Percentiles rank a stretch among this genome's conserved stretches.
These are phyloP conservation scores for Melozone crissalis DNA, from an alignment of 2,113 vertebrate species.

Conservation along the genomic window DNA sequence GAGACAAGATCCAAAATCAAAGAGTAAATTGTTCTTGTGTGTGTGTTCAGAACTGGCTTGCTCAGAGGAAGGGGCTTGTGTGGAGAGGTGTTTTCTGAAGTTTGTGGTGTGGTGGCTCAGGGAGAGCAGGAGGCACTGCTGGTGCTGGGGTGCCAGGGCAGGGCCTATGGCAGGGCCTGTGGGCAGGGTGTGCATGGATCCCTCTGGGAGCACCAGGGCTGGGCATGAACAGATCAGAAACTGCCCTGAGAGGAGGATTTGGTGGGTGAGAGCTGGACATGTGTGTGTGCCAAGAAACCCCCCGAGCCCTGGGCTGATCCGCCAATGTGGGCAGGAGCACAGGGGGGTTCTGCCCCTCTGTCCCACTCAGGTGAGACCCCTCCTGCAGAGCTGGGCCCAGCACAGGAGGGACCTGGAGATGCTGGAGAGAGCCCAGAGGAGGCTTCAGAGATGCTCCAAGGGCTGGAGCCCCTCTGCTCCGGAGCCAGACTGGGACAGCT, in stretches of 20 bases:
- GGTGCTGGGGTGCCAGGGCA: neutral
- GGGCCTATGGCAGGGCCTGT: neutral
- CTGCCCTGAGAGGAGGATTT: neutral
- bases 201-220: neutral
- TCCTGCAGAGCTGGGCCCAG: neutral
- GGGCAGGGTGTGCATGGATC: neutral
- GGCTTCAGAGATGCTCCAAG: fast-evolving
- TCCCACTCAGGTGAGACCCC: neutral
- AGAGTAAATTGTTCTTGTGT: neutral
- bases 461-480: neutral
- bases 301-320: neutral
- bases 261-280: neutral
- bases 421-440: neutral
- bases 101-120: neutral
- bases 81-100: neutral
- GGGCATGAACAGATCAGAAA: neutral
- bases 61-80: neutral
- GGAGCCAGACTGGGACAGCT: neutral
- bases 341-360: neutral
- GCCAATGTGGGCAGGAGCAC: fast-evolving
- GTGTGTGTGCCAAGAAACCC: neutral
- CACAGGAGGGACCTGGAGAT: neutral
- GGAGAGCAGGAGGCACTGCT: neutral
- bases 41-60: neutral
- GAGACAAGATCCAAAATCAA: constrained; percentile 46